Evolutionary conservation across 2,888 invertebrate species (phyloP).

Genomic region (Dicyrtoma fusca): DNA sequence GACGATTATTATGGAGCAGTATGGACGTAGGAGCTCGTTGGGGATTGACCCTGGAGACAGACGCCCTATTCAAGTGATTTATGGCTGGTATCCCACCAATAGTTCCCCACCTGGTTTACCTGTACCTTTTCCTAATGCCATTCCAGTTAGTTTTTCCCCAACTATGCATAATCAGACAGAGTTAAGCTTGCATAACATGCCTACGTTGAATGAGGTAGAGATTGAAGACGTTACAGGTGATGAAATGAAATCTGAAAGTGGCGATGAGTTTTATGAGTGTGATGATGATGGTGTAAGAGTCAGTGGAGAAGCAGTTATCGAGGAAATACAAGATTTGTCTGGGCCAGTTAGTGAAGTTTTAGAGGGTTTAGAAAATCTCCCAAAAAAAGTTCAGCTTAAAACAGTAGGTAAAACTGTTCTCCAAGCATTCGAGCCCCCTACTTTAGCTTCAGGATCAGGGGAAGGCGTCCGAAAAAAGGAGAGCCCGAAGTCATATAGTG

Average conservation of each 20-base stretch:
- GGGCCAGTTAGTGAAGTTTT: background rate
- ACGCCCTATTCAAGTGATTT: constrained; percentile 49
- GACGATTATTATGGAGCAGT: too few species aligned
- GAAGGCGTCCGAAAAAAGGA: background rate
- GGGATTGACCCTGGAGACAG: background rate
- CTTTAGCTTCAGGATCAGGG: too few species aligned
- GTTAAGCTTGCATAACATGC: too few species aligned
- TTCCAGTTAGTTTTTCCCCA: constrained; percentile 42
- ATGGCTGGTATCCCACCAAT: constrained; percentile 50
- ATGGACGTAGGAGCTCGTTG: background rate
- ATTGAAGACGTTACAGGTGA: constrained; percentile 4
- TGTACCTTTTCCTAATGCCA: constrained; percentile 44
- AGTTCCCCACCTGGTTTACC: constrained; percentile 1
- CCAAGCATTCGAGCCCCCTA: constrained; percentile 38
- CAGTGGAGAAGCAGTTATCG: background rate
- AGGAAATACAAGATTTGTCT: background rate
- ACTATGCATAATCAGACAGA: background rate
- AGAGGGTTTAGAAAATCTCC: constrained; percentile 3
- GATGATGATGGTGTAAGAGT: constrained; percentile 27
- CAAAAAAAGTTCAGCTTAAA: constrained; percentile 32
- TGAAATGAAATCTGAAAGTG: constrained; percentile 37
- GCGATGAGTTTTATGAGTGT: constrained; percentile 53
- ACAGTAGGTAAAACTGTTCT: constrained; percentile 43
- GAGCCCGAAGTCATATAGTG: background rate
- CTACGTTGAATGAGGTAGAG: too few species aligned